Conservation (phyloP, 2,888 invertebrate genomes). For the Caenorhabditis drosophilae region DNA sequence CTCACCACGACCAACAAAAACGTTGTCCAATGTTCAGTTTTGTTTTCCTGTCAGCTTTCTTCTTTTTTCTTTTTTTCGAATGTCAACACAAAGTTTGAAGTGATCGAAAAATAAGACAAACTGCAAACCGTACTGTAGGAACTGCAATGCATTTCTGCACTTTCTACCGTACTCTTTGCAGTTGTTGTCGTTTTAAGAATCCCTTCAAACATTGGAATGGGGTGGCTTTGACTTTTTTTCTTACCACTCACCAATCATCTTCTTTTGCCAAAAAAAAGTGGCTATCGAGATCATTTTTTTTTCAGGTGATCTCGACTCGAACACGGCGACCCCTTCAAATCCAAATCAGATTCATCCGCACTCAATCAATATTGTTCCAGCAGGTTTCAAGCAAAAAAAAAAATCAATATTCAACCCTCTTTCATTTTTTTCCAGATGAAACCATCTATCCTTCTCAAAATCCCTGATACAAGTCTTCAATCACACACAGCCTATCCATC, state of each 20-base stretch:
- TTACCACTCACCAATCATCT: neutral
- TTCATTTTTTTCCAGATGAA: neutral
- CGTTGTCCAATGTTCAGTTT: no score
- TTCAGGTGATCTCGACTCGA: conserved; percentile 32
- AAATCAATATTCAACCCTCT: neutral
- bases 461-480: no score
- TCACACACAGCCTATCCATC: no score
- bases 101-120: neutral
- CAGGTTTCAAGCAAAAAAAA: neutral
- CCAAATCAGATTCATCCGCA: conserved; percentile 38
- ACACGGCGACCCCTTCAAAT: conserved; percentile 15
- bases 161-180: no score
- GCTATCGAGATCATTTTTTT: no score
- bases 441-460: no score
- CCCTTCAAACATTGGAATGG: no score
- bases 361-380: conserved; percentile 16
- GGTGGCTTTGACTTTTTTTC: neutral
- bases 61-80: neutral
- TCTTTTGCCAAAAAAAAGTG: neutral
- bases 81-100: neutral
- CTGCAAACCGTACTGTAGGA: no score
- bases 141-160: no score
- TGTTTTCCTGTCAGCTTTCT: no score
- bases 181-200: no score
- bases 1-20: no score